phyloP scores from a whole-genome alignment of 2,113 vertebrate genomes.

The Zootoca vivipara region DNA sequence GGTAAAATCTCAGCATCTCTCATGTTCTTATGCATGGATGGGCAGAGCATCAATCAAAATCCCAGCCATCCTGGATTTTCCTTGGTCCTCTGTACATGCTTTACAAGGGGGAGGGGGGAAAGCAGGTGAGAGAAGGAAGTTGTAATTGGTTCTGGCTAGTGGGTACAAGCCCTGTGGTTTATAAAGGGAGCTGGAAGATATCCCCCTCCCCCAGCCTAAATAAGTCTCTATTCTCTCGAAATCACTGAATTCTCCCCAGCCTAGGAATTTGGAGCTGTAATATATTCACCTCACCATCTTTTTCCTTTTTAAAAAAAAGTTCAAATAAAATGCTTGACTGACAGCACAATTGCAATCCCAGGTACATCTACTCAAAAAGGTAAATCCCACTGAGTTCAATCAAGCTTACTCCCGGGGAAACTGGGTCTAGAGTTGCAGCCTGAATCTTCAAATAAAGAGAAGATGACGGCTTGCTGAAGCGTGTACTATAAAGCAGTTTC shows the following conservation, averaged over 20 bases:
- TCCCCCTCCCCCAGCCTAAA: background rate
- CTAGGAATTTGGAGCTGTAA: conserved; percentile 11
- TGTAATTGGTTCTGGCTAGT: background rate
- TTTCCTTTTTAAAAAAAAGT: conserved; percentile 27
- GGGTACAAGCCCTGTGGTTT: background rate
- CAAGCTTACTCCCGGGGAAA: background rate
- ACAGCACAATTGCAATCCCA: background rate
- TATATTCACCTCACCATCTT: conserved; percentile 30
- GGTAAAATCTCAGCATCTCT: no score
- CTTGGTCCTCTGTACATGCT: background rate
- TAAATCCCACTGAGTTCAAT: background rate
- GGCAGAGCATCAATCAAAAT: background rate
- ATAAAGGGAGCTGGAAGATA: background rate
- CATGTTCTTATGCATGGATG: background rate
- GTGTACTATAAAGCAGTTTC: conserved; percentile 32
- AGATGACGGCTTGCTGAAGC: conserved; percentile 31
- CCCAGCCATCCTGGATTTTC: background rate
- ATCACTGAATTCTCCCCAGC: background rate
- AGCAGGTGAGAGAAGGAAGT: background rate
- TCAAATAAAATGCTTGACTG: conserved; percentile 41
- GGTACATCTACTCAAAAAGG: background rate
- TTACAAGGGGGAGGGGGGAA: no score
- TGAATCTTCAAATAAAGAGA: conserved; percentile 19
- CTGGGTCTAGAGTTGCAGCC: background rate
- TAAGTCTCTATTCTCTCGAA: background rate